Conservation (phyloP, 2,113 vertebrate genomes). For the Campylomormyrus tamandua region DNA sequence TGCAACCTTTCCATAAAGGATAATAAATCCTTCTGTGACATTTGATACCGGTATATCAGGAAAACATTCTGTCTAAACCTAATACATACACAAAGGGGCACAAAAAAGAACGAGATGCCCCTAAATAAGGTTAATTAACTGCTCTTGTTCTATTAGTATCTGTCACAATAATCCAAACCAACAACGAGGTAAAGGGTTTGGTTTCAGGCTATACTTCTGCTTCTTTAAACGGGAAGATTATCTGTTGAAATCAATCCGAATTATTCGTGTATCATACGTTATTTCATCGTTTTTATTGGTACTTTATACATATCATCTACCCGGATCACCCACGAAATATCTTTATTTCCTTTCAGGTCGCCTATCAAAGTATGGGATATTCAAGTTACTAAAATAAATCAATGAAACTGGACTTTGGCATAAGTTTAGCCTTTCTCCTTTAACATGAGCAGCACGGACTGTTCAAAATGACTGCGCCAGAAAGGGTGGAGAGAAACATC, state of each 20-base stretch:
- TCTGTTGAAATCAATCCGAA: too few relatives aligned
- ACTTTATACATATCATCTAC: background rate
- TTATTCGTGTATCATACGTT: background rate
- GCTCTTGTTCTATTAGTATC: background rate
- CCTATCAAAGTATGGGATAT: background rate
- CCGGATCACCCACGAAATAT: background rate
- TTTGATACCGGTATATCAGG: background rate
- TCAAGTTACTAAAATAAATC: background rate
- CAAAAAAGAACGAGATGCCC: background rate
- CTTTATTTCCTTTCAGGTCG: background rate
- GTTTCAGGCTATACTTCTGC: background rate
- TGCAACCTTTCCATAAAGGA: background rate
- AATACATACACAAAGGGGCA: background rate
- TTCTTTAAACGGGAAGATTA: background rate
- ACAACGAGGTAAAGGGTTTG: background rate
- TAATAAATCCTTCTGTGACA: background rate
- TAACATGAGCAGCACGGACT: background rate
- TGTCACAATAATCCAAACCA: background rate
- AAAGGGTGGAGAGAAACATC: slow-evolving; percentile 8
- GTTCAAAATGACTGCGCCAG: slow-evolving; percentile 8
- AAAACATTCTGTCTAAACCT: background rate
- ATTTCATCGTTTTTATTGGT: background rate
- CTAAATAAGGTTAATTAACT: background rate
- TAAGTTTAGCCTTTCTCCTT: background rate
- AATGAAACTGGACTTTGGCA: background rate